Evolutionary conservation across 2,113 vertebrate genomes (phyloP).

Genomic region (Chunga burmeisteri): DNA sequence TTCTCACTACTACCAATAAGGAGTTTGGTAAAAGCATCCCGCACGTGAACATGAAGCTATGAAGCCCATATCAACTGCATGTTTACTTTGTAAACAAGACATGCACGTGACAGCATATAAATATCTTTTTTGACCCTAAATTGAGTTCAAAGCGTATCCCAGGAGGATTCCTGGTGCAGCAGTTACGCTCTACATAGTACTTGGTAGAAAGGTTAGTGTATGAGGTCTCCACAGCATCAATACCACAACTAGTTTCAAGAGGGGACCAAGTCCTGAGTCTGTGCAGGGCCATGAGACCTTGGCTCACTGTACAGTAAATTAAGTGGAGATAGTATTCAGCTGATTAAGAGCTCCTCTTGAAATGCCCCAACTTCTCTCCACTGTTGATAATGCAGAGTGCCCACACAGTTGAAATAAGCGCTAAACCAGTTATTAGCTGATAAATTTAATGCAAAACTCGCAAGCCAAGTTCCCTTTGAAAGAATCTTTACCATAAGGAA

Average conservation of each 20-base stretch:
- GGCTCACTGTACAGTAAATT: background rate
- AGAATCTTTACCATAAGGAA: background rate
- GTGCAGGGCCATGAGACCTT: background rate
- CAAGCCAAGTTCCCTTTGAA: background rate
- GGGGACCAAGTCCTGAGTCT: rapidly evolving
- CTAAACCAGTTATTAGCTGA: background rate
- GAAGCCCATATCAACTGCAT: background rate
- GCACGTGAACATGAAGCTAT: background rate
- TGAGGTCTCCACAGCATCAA: background rate
- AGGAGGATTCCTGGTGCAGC: background rate
- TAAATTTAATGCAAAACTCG: background rate
- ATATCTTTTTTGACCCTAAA: background rate
- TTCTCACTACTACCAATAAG: background rate
- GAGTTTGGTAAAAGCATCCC: background rate
- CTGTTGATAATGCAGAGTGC: background rate
- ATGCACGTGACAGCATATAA: background rate
- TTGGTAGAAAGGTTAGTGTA: background rate
- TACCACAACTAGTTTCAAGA: background rate
- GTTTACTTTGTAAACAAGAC: background rate
- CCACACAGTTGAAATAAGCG: background rate
- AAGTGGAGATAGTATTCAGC: background rate
- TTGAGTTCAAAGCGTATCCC: background rate
- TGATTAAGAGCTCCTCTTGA: background rate
- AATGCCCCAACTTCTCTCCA: background rate
- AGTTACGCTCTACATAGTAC: background rate